A percentile compares a stretch with the other conserved stretches of the same genome.
Conservation (phyloP, 2,888 invertebrate species). For the Dicyrtomina minuta region DNA sequence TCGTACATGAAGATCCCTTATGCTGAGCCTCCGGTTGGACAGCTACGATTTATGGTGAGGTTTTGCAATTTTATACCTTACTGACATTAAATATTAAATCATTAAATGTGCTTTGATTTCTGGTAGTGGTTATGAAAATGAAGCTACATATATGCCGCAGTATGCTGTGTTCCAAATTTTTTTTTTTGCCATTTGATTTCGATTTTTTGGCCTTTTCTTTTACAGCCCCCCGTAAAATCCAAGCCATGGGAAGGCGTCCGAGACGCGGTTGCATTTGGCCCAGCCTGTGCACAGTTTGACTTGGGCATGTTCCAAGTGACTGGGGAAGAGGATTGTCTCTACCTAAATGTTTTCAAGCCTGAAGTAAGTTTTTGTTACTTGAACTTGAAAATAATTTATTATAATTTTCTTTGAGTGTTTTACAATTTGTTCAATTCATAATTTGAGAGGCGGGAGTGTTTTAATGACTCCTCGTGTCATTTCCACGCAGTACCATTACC, state of each 20-base stretch:
- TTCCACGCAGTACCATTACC: not conserved
- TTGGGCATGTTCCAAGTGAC: slow-evolving; percentile 39
- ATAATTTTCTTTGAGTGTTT: too few species aligned
- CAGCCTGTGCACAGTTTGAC: slow-evolving; percentile 45
- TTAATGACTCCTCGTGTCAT: too few species aligned
- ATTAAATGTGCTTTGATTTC: not conserved
- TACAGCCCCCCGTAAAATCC: slow-evolving; percentile 36
- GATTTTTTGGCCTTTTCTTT: not conserved
- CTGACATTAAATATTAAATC: too few species aligned
- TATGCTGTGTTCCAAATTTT: not conserved
- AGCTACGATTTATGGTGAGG: slow-evolving; percentile 43
- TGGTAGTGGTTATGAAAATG: too few species aligned
- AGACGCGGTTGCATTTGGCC: slow-evolving; percentile 39
- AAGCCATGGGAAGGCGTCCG: slow-evolving; percentile 40
- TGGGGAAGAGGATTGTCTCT: slow-evolving; percentile 47
- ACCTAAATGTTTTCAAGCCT: slow-evolving; percentile 38
- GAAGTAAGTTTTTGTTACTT: not conserved
- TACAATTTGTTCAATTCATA: not conserved
- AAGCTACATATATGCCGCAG: too few species aligned
- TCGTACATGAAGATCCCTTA: slow-evolving; percentile 44
- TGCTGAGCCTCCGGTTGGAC: slow-evolving; percentile 41
- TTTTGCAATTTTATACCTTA: too few species aligned
- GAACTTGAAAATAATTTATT: not conserved
- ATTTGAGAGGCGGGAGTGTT: too few species aligned
- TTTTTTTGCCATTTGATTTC: not conserved